Evolutionary conservation across 2,113 vertebrate species (phyloP), one percentile per base, ranked within the genome.

Genomic region (Willisornis vidua): DNA sequence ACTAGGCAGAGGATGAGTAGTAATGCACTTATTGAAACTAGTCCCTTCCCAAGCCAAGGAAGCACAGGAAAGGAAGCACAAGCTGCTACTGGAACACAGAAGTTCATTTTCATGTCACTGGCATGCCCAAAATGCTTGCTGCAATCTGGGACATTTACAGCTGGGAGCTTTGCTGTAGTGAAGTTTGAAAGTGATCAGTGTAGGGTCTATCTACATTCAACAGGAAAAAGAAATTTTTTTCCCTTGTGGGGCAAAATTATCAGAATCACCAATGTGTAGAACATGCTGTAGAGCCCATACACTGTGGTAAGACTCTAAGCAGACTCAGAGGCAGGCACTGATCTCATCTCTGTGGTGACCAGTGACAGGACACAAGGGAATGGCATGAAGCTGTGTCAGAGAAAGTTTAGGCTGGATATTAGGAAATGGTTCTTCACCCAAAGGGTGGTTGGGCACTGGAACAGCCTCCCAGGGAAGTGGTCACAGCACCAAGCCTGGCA

Each of bases 81-180:
- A 37, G 55, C 19, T 39, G n/a, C 33, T 85, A 2, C 24, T 39
- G 51, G 20, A 54, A 35, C 20, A 16, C 6, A 45, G 33, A 41
- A 24, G 3, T 62, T 67, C 71, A 19, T 58, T 63, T 46, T 26
- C 29, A 13, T 19, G 35, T 33, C 14, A 20, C 9, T 33, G 59
- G 4, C 10, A 1, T 33, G 13, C 23, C 57, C 29, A 13, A 63
- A 58, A 68, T 0, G 0, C 43, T 39, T 26, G 19, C 26, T n/a
- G 49, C 46, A 43, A 55, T 33, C 35, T 8, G 6, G 25, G 29
- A 6, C 16, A 11, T 63, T 65, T 57, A 41, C 29, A 63, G 22
- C 29, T 66, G 35, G 77, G 48, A 59, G 17, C 19, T 31, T 6
- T 39, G 54, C 43, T 11, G 37, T 15, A 8, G 43, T 39, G 41